Percentiles rank a stretch among this genome's conserved stretches.
Evolutionary conservation across 2,888 invertebrate species (phyloP).

Genomic region (Tachystola acroxantha): DNA sequence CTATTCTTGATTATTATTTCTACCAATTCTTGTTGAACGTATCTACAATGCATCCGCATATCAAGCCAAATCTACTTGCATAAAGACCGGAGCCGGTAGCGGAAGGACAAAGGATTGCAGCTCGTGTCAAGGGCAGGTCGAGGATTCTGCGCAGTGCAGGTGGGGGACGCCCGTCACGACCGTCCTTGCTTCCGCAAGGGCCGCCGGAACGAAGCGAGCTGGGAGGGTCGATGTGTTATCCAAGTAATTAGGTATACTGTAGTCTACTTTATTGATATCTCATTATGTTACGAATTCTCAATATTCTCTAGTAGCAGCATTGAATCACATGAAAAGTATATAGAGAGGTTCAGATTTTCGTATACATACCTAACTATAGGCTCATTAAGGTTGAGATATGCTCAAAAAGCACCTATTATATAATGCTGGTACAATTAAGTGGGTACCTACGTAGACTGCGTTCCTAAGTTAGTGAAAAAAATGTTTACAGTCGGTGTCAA

Average conservation of each 20-base stretch:
- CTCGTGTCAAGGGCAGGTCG: constrained; percentile 67
- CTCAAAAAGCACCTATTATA: no score
- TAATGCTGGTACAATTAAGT: no score
- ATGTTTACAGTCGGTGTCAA: no score
- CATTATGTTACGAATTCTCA: neutral
- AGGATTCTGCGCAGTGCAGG: constrained; percentile 65
- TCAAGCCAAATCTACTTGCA: neutral
- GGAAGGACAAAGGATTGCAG: constrained; percentile 62
- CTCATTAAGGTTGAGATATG: no score
- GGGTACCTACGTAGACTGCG: no score
- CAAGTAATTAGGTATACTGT: neutral
- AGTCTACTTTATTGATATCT: neutral
- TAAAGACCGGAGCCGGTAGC: constrained; percentile 5
- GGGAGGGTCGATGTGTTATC: constrained; percentile 11
- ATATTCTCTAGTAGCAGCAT: no score
- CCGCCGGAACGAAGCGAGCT: constrained; percentile 30
- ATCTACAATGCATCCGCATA: neutral
- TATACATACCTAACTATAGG: no score
- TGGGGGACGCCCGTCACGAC: constrained; percentile 10
- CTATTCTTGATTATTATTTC: no score
- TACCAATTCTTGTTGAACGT: no score
- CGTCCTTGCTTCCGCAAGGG: constrained; percentile 15
- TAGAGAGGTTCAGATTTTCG: no score
- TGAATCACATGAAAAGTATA: no score
- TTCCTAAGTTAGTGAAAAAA: no score